phyloP scores from a whole-genome alignment of 2,113 vertebrate genomes.

The Saccopteryx bilineata region DNA sequence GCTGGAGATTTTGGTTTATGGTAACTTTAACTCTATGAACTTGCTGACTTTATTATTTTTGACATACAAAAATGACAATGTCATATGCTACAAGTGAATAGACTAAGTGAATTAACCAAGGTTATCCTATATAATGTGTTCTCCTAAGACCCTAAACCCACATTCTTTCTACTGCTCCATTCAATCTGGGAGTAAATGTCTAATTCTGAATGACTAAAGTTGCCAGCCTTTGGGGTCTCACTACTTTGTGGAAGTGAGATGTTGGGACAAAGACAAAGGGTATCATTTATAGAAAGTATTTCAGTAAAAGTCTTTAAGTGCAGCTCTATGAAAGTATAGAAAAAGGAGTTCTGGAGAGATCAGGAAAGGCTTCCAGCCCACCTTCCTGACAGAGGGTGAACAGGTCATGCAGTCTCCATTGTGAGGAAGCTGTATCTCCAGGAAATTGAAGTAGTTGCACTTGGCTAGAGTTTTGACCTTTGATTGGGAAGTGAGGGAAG shows the following conservation, averaged over 20 bases:
- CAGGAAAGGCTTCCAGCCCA: not conserved
- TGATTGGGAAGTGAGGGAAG: not conserved
- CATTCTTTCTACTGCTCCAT: not conserved
- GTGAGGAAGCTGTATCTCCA: not conserved
- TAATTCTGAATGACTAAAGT: not conserved
- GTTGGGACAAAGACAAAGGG: not conserved
- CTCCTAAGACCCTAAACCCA: not conserved
- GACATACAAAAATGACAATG: not conserved
- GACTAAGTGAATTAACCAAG: not conserved
- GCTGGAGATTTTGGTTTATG: not conserved
- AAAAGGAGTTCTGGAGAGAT: not conserved
- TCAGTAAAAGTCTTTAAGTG: not conserved
- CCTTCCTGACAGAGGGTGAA: not conserved
- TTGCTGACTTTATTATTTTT: not conserved
- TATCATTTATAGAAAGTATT: not conserved
- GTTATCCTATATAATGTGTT: not conserved
- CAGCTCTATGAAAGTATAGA: not conserved
- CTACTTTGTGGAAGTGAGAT: not conserved
- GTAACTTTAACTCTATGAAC: not conserved
- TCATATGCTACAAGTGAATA: not conserved
- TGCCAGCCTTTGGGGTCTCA: not conserved
- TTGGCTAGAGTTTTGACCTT: not conserved
- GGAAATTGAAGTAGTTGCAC: not conserved
- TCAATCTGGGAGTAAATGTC: not conserved
- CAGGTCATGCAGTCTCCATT: not conserved